Conservation (phyloP, 2,113 vertebrate species). For the Plestiodon gilberti region DNA sequence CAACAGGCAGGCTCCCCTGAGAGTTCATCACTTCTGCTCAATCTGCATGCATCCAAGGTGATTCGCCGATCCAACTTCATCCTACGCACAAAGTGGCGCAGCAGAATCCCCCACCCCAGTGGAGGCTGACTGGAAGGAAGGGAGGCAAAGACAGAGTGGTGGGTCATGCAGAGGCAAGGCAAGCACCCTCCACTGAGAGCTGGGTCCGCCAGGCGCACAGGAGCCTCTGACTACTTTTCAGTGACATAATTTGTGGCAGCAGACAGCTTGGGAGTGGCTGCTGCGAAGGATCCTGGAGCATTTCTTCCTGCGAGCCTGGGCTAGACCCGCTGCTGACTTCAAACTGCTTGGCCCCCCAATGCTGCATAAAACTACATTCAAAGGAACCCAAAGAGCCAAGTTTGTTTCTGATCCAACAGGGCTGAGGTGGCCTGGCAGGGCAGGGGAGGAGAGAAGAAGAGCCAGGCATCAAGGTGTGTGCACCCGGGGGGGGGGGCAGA, state of each 20-base stretch:
- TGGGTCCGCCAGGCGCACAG: too few species aligned
- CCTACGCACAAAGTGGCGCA: not conserved
- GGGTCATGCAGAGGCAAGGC: not conserved
- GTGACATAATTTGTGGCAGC: too few species aligned
- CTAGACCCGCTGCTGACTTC: conserved; percentile 79
- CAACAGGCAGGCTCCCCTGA: not conserved
- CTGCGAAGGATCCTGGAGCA: accelerated
- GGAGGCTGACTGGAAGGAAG: not conserved
- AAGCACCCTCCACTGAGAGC: not conserved
- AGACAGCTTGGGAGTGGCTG: not conserved
- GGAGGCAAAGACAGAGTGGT: not conserved
- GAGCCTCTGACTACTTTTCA: too few species aligned
- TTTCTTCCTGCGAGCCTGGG: not conserved
- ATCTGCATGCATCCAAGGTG: not conserved
- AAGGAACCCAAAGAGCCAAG: conserved; percentile 81
- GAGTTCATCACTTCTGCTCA: too few species aligned
- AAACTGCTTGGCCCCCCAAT: conserved; percentile 76
- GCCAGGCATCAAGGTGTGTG: not conserved
- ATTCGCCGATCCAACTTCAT: not conserved
- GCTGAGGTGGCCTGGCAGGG: conserved; percentile 34
- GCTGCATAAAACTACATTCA: conserved; percentile 94
- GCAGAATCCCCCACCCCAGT: not conserved
- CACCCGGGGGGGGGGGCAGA: too few species aligned
- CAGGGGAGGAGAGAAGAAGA: too few species aligned
- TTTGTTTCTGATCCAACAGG: conserved; percentile 40